Evolutionary conservation across 1,140 invertebrate genomes (phyloP).

Genomic region (Micrasema minimum): DNA sequence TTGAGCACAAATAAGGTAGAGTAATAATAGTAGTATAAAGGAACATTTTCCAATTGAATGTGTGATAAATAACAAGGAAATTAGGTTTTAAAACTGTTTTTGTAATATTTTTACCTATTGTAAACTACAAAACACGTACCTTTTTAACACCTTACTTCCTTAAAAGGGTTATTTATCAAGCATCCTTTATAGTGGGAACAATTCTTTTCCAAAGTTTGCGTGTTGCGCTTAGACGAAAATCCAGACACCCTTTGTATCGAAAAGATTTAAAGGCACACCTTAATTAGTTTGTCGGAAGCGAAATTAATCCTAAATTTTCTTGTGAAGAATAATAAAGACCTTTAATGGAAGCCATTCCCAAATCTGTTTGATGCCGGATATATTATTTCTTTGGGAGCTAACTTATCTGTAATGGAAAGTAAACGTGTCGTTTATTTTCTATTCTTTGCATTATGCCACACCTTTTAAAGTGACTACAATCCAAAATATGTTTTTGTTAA

Average conservation of each 20-base stretch:
- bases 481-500: no score
- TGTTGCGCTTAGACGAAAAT: constrained; percentile 1
- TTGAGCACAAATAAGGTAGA: no score
- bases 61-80: no score
- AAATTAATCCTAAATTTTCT: constrained; percentile 17
- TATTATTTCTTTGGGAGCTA: neutral
- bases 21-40: no score
- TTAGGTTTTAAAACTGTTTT: no score
- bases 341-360: constrained; percentile 10
- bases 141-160: no score
- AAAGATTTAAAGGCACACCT: constrained; percentile 17
- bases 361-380: neutral
- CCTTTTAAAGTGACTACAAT: constrained; percentile 6
- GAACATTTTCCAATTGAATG: no score
- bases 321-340: constrained; percentile 23
- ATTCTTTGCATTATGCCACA: constrained; percentile 5
- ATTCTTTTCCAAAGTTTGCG: constrained; percentile 2
- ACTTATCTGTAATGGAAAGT: constrained; percentile 22
- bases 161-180: neutral
- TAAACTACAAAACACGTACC: no score
- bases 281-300: constrained; percentile 22
- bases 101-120: no score
- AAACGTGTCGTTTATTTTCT: constrained; percentile 8
- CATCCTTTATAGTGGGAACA: neutral
- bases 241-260: constrained; percentile 3